Conservation (phyloP, 2,797 vertebrate genomes). For the Uromys caudimaculatus region DNA sequence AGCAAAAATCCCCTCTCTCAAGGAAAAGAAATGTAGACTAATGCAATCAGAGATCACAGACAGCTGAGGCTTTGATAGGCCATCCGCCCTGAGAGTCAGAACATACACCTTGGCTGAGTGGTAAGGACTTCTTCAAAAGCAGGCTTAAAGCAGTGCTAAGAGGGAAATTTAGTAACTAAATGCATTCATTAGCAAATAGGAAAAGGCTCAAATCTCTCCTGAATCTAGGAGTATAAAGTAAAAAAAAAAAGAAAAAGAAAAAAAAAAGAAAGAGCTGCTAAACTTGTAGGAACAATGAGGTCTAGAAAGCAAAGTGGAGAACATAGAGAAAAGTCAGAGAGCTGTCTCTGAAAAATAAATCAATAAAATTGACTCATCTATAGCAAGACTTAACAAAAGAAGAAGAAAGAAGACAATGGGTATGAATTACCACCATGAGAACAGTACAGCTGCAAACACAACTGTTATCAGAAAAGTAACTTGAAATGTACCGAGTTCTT, state of each 20-base stretch:
- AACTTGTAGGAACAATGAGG: not conserved
- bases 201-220: not conserved
- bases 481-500: not conserved
- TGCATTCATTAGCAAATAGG: not conserved
- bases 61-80: not conserved
- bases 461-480: not conserved
- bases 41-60: not conserved
- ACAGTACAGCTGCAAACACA: not conserved
- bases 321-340: slow-evolving; percentile 39
- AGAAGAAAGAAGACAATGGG: not conserved
- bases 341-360: not conserved
- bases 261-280: not conserved
- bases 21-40: not conserved
- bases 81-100: not conserved
- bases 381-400: not conserved
- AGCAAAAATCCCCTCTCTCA: not conserved
- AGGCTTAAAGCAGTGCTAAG: slow-evolving; percentile 10
- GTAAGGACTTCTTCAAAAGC: not conserved
- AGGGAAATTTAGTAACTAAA: not conserved
- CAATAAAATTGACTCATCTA: slow-evolving; percentile 39
- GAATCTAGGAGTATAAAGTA: not conserved
- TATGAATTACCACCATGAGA: not conserved
- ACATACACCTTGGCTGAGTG: not conserved
- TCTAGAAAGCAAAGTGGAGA: slow-evolving; percentile 35
- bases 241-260: too few species aligned